Evolutionary conservation across 2,113 vertebrate genomes (phyloP), one percentile per base, ranked within the genome.

Genomic region (Nesogale talazaci): DNA sequence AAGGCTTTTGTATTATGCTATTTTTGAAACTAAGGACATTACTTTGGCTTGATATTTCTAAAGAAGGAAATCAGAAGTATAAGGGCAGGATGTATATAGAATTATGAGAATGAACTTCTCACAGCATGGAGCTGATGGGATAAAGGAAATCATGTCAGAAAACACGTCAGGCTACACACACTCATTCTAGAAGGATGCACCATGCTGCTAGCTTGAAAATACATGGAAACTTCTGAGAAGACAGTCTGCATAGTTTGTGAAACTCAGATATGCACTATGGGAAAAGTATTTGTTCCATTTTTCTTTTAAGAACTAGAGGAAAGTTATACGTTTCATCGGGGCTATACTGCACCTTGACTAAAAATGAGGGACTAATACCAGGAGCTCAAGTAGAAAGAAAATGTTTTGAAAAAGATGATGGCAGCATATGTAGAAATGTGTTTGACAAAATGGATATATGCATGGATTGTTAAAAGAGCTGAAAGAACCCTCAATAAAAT

Each of bases 1-100:
- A 96, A 56, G 1, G 22, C 31, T 69, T 82, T 83, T 61, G 38
- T 23, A 11, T 69, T 92, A 29, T n/a, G 17, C 63, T 94, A 89
- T 91, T 95, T 86, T 95, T 77, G 89, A 93, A 86, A 82, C 5
- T 7, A 42, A 36, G 72, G 72, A 12, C 16, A 46, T 83, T 11
- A 42, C 31, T 91, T 78, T 88, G 34, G 67, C 36, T 74, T 94
- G 46, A 40, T 36, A 91, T 95, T 92, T 79, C 85, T 92, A 85
- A 92, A 89, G 77, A 20, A 83, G 91, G 84, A 95, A 94, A 80
- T 93, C 69, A 92, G 85, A 89, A 31, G 52, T 56, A 40, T 80
- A 42, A 85, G 69, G n/a, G 70, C 84, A 91, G 81, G 89, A 95
- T 91, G 86, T 40, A 27, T 40, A 27, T 14, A 75, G 82, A 77